A percentile compares a stretch with the other conserved stretches of the same genome.
These are phyloP conservation scores for Pristionchus arcanus DNA, from an alignment of 2,888 invertebrate genomes.

Conservation along the genomic window DNA sequence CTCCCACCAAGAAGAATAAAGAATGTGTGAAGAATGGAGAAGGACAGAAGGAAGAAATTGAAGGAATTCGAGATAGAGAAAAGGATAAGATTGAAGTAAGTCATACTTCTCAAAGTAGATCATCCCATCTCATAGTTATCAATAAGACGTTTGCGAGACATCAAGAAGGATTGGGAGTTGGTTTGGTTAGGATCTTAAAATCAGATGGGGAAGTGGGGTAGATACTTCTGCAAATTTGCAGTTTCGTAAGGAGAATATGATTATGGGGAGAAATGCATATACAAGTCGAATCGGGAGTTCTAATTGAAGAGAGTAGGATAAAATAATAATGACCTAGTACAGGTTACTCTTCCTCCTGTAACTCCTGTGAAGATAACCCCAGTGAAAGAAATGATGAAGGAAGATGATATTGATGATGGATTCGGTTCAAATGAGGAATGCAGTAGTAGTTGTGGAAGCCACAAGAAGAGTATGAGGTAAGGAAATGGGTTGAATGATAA, in stretches of 20 bases:
- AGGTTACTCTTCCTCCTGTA: not conserved
- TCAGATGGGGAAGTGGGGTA: too few relatives aligned
- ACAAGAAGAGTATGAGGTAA: not conserved
- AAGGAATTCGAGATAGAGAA: not conserved
- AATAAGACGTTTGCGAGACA: too few relatives aligned
- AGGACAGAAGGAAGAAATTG: not conserved
- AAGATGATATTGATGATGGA: not conserved
- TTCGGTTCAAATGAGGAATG: not conserved
- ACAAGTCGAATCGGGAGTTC: not conserved
- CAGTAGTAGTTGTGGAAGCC: not conserved
- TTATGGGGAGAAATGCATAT: not conserved
- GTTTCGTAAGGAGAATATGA: not conserved
- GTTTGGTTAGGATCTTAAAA: too few relatives aligned
- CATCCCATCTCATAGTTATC: not conserved
- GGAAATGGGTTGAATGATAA: not conserved
- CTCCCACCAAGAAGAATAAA: too few relatives aligned
- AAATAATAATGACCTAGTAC: not conserved
- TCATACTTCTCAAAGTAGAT: not conserved
- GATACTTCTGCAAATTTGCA: too few relatives aligned
- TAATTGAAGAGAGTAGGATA: not conserved
- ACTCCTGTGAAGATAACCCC: not conserved
- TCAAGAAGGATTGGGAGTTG: too few relatives aligned
- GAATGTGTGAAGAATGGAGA: not conserved
- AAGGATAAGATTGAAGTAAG: not conserved
- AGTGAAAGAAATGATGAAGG: conserved; percentile 14